Evolutionary conservation across 2,113 vertebrate genomes (phyloP).

Genomic region (Balaenoptera acutorostrata): DNA sequence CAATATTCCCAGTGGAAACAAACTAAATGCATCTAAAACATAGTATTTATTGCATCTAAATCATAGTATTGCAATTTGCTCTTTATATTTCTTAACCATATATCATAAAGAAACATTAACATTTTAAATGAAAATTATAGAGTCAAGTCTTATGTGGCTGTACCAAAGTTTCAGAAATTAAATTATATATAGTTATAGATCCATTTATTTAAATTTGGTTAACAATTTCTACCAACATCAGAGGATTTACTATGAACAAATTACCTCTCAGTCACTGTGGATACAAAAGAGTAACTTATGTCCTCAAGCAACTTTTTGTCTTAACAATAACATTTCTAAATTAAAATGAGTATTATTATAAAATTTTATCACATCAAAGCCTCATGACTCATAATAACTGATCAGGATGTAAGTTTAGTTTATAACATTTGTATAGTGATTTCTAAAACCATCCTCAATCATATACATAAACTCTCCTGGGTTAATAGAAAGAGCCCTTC

Average conservation of each 20-base stretch:
- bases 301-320: background rate
- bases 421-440: background rate
- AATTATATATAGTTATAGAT: background rate
- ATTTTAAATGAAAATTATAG: background rate
- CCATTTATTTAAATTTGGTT: background rate
- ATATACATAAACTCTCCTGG: background rate
- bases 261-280: background rate
- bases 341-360: background rate
- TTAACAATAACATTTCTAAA: background rate
- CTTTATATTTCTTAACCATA: background rate
- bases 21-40: background rate
- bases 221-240: background rate
- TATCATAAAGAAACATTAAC: background rate
- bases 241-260: background rate
- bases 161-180: background rate
- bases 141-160: background rate
- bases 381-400: background rate
- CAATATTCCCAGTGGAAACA: background rate
- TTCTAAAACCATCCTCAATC: background rate
- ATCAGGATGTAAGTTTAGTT: background rate
- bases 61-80: background rate
- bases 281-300: background rate
- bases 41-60: background rate
- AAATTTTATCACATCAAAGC: background rate
- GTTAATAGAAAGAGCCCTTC: background rate